Conservation (phyloP, 23 tunicate species). For the Clavelina lepadiformis region DNA sequence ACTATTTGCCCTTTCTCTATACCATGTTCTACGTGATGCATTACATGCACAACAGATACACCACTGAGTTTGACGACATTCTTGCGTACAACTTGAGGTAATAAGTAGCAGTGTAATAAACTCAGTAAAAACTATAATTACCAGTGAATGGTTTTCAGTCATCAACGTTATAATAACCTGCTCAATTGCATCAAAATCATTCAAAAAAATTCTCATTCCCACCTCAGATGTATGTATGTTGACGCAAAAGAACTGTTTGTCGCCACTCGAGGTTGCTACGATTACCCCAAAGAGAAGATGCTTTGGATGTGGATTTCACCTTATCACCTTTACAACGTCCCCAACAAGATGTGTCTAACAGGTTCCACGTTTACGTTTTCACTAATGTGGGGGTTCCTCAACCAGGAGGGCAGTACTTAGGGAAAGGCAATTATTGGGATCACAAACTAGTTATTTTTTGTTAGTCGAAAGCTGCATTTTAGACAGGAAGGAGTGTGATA, state of each 20-base stretch:
- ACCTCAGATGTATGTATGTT: constrained; percentile 79
- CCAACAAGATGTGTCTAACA: constrained; percentile 50
- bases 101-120: neutral
- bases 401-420: too few relatives aligned
- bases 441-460: too few relatives aligned
- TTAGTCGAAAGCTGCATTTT: too few relatives aligned
- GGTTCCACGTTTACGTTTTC: too few relatives aligned
- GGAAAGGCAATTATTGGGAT: too few relatives aligned
- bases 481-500: too few relatives aligned
- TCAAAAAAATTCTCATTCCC: too few relatives aligned
- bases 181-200: too few relatives aligned
- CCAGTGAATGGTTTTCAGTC: too few relatives aligned
- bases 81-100: constrained; percentile 55
- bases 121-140: too few relatives aligned
- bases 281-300: constrained; percentile 35
- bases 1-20: constrained; percentile 44
- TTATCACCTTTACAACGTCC: constrained; percentile 50
- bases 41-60: constrained; percentile 29
- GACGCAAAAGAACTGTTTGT: constrained; percentile 32
- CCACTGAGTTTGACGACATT: constrained; percentile 21
- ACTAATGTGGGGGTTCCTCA: too few relatives aligned
- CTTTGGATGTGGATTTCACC: constrained; percentile 78
- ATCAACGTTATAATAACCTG: neutral
- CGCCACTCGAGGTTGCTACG: constrained; percentile 56
- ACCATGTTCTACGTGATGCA: constrained; percentile 43